These are phyloP conservation scores for Propithecus coquereli DNA, from an alignment of 2,113 vertebrate genomes.

Conservation along the genomic window DNA sequence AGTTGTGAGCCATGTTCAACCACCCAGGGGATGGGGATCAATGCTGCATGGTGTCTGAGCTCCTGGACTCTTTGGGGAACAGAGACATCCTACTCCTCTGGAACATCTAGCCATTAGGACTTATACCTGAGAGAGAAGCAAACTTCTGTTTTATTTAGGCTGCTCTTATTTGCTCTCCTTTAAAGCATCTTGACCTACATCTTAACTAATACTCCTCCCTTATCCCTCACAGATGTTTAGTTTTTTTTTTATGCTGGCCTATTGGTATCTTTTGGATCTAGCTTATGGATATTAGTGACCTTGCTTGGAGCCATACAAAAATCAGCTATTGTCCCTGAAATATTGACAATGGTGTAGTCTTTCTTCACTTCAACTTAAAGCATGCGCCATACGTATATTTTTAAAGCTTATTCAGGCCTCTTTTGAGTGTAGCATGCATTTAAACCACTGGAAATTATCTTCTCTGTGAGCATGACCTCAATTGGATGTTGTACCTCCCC, in stretches of 20 bases:
- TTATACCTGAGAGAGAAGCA: background rate
- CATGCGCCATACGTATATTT: background rate
- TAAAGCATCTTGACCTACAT: background rate
- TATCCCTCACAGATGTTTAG: background rate
- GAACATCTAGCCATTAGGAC: background rate
- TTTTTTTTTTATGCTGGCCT: background rate
- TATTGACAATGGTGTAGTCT: background rate
- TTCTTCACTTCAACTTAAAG: background rate
- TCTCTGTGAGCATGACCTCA: background rate
- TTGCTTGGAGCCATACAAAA: background rate
- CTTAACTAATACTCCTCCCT: background rate
- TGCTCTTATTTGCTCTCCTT: background rate
- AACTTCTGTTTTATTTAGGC: background rate
- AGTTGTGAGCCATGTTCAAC: background rate
- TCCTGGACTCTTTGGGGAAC: background rate
- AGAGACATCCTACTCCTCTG: too few relatives aligned
- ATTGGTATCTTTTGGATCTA: background rate
- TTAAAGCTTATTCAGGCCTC: background rate
- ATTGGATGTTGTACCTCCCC: background rate
- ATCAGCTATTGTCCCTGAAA: background rate
- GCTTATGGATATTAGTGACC: background rate
- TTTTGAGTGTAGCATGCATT: background rate
- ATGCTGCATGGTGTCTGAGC: background rate
- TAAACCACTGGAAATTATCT: background rate
- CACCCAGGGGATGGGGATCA: fast-evolving